phyloP scores from a whole-genome alignment of 1,140 invertebrate genomes.

The Drosophila kepulauana region DNA sequence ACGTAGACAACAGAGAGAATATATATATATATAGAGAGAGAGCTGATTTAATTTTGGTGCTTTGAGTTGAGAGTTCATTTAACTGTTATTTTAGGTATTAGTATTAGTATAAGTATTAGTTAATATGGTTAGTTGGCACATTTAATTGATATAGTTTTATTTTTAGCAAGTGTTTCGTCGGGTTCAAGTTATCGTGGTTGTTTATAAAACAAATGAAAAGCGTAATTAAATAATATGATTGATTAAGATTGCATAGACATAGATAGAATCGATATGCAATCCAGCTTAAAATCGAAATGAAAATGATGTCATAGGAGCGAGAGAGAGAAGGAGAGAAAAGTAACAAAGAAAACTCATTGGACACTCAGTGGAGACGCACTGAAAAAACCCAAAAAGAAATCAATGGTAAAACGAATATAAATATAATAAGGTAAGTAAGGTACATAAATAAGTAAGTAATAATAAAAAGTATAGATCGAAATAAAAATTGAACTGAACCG shows the following conservation, averaged over 20 bases:
- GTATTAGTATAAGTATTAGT: constrained; percentile 45
- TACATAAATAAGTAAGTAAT: constrained; percentile 25
- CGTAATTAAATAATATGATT: constrained; percentile 44
- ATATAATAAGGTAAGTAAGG: constrained; percentile 36
- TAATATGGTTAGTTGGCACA: constrained; percentile 47
- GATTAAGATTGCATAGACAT: constrained; percentile 38
- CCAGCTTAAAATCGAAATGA: not conserved
- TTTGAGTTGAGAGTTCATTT: constrained; percentile 38
- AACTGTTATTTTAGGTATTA: constrained; percentile 56
- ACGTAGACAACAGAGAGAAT: constrained; percentile 28
- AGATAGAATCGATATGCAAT: constrained; percentile 29
- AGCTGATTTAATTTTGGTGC: constrained; percentile 46
- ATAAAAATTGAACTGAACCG: constrained; percentile 85
- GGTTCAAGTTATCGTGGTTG: constrained; percentile 82
- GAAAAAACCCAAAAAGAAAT: constrained; percentile 65
- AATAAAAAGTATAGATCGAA: constrained; percentile 50
- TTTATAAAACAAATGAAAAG: constrained; percentile 71
- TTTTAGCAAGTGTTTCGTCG: constrained; percentile 83
- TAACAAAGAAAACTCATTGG: constrained; percentile 24
- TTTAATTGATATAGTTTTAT: constrained; percentile 66
- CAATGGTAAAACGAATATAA: constrained; percentile 26
- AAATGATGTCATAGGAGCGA: not conserved
- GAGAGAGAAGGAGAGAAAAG: not conserved
- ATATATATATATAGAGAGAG: constrained; percentile 3
- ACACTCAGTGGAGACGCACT: constrained; percentile 55